Evolutionary conservation across 2,797 vertebrate genomes (phyloP).

Genomic region (Premnoplex brunnescens): DNA sequence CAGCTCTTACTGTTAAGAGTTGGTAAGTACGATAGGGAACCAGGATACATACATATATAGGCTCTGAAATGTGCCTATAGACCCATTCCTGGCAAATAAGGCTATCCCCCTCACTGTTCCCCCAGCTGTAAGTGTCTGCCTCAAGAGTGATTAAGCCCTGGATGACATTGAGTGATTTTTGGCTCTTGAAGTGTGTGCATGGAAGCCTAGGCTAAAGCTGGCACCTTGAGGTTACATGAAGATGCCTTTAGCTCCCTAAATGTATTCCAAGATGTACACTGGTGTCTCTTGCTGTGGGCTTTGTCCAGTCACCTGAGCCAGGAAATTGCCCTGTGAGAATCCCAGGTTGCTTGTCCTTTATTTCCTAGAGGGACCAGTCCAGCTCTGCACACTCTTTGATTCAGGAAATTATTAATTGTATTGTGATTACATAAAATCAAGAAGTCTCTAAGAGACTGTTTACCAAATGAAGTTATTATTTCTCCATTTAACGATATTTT

Average conservation of each 20-base stretch:
- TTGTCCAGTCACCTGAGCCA: background rate
- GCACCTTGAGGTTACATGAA: background rate
- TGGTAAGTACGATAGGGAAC: background rate
- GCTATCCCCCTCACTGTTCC: fast-evolving
- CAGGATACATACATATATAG: background rate
- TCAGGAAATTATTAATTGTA: background rate
- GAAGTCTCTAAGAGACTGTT: background rate
- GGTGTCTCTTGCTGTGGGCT: background rate
- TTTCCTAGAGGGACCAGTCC: background rate
- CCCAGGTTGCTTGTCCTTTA: background rate
- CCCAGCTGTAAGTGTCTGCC: background rate
- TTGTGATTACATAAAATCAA: background rate
- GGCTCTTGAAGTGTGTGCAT: background rate
- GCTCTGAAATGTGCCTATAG: background rate
- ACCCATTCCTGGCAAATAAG: background rate
- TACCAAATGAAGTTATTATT: background rate
- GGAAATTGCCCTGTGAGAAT: background rate
- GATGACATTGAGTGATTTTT: background rate
- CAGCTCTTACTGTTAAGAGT: background rate
- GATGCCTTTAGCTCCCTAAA: background rate
- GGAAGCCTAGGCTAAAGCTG: background rate
- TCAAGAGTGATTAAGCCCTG: background rate
- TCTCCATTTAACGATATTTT: background rate
- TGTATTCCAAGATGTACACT: background rate
- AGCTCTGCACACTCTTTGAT: background rate